These are phyloP conservation scores for Stegodyphus dumicola DNA, from an alignment of 1,140 invertebrate species.

Conservation along the genomic window DNA sequence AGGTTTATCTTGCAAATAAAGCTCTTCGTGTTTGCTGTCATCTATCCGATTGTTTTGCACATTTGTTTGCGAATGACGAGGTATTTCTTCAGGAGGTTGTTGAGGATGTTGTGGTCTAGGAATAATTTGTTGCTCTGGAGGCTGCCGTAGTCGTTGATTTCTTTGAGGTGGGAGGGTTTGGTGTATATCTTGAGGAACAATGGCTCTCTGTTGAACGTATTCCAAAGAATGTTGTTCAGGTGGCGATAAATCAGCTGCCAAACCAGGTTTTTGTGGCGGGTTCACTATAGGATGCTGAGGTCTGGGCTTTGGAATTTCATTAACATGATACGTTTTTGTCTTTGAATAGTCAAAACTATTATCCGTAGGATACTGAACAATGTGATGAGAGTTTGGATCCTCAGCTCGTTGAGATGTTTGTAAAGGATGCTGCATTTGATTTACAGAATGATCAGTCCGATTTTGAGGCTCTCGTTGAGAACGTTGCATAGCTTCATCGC, in stretches of 20 bases:
- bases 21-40: background rate
- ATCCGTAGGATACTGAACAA: background rate
- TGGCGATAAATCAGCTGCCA: background rate
- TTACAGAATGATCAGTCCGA: background rate
- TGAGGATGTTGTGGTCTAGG: conserved; percentile 38
- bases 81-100: conserved; percentile 25
- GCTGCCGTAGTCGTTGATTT: conserved; percentile 39
- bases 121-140: conserved; percentile 33
- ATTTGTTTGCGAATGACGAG: background rate
- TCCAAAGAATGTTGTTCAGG: conserved; percentile 8
- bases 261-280: conserved; percentile 7
- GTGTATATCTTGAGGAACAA: background rate
- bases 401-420: conserved; percentile 12
- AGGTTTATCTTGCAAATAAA: background rate
- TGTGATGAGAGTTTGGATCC: conserved; percentile 11
- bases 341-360: conserved; percentile 17
- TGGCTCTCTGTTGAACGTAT: background rate
- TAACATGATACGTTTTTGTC: conserved; percentile 1
- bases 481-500: background rate
- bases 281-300: conserved; percentile 26
- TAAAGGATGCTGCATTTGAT: background rate
- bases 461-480: background rate
- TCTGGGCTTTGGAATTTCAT: conserved; percentile 20
- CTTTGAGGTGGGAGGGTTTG: conserved; percentile 28
- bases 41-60: background rate